These are phyloP conservation scores for Bedellia somnulentella DNA, from an alignment of 2,888 invertebrate species.

Conservation along the genomic window DNA sequence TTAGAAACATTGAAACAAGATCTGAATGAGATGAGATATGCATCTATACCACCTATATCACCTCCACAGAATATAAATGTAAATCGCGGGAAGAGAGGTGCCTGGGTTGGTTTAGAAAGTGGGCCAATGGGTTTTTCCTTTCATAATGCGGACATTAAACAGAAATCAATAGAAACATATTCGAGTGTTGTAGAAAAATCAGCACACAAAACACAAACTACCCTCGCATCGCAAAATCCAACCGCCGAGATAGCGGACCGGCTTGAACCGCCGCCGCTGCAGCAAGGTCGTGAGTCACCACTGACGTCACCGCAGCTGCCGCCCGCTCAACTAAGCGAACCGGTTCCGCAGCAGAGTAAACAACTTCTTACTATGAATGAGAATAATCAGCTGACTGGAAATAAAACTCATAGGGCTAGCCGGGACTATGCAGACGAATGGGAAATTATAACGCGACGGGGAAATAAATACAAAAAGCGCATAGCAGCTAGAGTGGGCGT, in stretches of 20 bases:
- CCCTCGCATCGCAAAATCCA: no score
- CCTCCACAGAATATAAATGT: not conserved
- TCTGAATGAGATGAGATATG: not conserved
- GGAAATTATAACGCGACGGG: not conserved
- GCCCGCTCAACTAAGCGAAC: not conserved
- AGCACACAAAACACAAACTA: no score
- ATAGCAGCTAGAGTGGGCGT: conserved; percentile 1
- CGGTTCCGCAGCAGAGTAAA: not conserved
- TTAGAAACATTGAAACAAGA: not conserved
- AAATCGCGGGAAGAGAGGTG: not conserved
- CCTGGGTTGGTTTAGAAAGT: not conserved
- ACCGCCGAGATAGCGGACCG: no score
- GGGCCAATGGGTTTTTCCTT: no score
- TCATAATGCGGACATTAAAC: no score
- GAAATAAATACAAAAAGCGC: not conserved
- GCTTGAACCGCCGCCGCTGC: no score
- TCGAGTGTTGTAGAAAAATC: no score
- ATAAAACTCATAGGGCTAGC: not conserved
- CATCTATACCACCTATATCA: not conserved
- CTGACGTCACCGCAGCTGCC: no score
- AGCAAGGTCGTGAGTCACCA: no score
- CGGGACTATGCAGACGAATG: not conserved
- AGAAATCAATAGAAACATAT: no score
- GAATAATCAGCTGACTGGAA: not conserved
- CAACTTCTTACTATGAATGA: not conserved